These are phyloP conservation scores for Eutolmus rufibarbis DNA, from an alignment of 2,888 invertebrate genomes.

Conservation along the genomic window DNA sequence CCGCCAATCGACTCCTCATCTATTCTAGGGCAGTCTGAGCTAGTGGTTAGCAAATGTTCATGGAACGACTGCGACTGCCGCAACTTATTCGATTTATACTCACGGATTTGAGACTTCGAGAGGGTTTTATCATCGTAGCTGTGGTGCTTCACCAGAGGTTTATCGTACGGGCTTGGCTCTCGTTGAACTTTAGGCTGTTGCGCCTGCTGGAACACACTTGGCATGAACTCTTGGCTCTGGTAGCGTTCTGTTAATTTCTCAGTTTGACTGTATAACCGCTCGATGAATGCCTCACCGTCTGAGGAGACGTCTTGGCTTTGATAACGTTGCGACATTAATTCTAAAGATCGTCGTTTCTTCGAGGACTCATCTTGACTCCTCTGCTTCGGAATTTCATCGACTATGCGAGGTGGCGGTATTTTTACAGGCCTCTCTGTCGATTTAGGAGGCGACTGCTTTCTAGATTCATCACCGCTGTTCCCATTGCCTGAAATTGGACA, in stretches of 20 bases:
- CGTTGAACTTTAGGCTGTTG: slow-evolving; percentile 61
- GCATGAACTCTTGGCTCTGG: slow-evolving; percentile 71
- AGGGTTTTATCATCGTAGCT: slow-evolving; percentile 72
- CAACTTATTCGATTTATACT: slow-evolving; percentile 69
- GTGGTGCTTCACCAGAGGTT: slow-evolving; percentile 70
- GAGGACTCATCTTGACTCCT: slow-evolving; percentile 54
- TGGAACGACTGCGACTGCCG: slow-evolving; percentile 72
- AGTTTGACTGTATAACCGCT: slow-evolving; percentile 69
- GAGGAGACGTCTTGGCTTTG: slow-evolving; percentile 70
- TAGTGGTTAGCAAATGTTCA: slow-evolving; percentile 68
- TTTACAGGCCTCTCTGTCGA: slow-evolving; percentile 62
- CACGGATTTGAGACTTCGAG: slow-evolving; percentile 71
- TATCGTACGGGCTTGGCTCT: slow-evolving; percentile 65
- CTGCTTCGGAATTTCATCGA: slow-evolving; percentile 51
- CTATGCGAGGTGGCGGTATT: slow-evolving; percentile 59
- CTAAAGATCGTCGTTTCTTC: slow-evolving; percentile 64
- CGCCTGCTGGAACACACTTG: slow-evolving; percentile 60
- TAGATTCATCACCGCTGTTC: slow-evolving; percentile 51
- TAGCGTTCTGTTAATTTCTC: slow-evolving; percentile 71
- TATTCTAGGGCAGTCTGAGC: slow-evolving; percentile 66
- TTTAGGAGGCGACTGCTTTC: slow-evolving; percentile 49
- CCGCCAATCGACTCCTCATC: slow-evolving; percentile 65
- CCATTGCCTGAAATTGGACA: slow-evolving; percentile 55
- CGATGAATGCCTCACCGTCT: slow-evolving; percentile 64
- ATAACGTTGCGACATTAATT: slow-evolving; percentile 66